phyloP scores from a whole-genome alignment of 2,113 vertebrate species.

The Ceuthmochares aereus region DNA sequence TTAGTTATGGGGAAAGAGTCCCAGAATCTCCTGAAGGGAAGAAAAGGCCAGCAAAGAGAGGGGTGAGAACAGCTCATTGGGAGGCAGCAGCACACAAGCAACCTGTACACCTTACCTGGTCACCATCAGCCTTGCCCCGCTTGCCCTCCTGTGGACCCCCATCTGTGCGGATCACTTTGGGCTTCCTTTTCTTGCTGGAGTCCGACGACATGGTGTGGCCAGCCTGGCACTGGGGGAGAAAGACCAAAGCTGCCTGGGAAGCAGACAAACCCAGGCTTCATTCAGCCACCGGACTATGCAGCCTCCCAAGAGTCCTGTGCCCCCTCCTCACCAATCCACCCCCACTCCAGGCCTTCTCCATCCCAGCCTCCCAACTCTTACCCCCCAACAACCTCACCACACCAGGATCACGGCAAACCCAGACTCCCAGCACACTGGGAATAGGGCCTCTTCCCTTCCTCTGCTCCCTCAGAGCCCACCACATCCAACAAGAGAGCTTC shows the following conservation, averaged over 20 bases:
- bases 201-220: conserved; percentile 80
- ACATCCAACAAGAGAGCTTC: too few species aligned
- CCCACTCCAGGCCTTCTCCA: too few species aligned
- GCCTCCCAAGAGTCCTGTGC: fast-evolving
- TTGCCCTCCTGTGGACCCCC: conserved; percentile 86
- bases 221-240: background rate
- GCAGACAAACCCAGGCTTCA: fast-evolving
- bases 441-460: too few species aligned
- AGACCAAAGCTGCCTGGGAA: fast-evolving
- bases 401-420: too few species aligned
- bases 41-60: background rate
- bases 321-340: too few species aligned
- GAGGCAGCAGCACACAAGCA: too few species aligned
- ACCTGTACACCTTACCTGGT: conserved; percentile 79
- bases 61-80: background rate
- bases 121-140: conserved; percentile 82
- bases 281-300: fast-evolving
- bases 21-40: background rate
- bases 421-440: too few species aligned
- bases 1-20: fast-evolving
- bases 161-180: conserved; percentile 92
- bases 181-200: conserved; percentile 91
- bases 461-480: too few species aligned
- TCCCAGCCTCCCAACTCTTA: background rate
- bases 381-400: too few species aligned